These are phyloP conservation scores for Cololabis saira DNA, from an alignment of 2,113 vertebrate species.

Conservation along the genomic window DNA sequence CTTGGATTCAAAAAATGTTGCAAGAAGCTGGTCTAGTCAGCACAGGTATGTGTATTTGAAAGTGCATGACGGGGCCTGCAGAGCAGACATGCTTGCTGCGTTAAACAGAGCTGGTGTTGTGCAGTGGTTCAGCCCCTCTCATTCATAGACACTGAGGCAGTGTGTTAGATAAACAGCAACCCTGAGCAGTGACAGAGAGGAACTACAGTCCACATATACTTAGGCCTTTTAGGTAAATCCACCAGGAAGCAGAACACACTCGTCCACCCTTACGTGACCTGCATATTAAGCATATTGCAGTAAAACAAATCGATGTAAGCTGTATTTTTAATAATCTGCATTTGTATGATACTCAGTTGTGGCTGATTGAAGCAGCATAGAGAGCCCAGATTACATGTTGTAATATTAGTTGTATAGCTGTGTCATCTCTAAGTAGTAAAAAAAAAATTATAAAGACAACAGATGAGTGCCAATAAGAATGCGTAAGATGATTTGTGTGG, in stretches of 20 bases:
- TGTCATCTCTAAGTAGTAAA: no score
- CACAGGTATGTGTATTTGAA: slow-evolving; percentile 44
- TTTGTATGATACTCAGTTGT: no score
- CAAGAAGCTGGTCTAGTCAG: slow-evolving; percentile 26
- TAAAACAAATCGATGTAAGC: not conserved
- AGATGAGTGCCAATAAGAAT: not conserved
- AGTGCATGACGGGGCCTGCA: slow-evolving; percentile 65
- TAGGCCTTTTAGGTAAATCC: not conserved
- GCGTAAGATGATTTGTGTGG: not conserved
- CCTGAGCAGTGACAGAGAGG: slow-evolving; percentile 22
- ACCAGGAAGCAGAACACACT: not conserved
- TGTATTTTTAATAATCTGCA: not conserved
- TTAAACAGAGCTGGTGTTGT: slow-evolving; percentile 67
- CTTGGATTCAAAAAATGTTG: slow-evolving; percentile 21
- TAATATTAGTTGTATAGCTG: no score
- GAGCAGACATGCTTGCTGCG: slow-evolving; percentile 21
- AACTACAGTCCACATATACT: not conserved
- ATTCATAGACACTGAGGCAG: slow-evolving; percentile 45
- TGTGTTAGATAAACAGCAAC: slow-evolving; percentile 42
- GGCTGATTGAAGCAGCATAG: no score
- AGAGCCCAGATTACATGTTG: no score
- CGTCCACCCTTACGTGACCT: not conserved
- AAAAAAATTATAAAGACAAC: not conserved
- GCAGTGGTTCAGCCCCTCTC: slow-evolving; percentile 14
- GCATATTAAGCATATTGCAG: no score